phyloP scores from a whole-genome alignment of 2,797 vertebrate species.

The Tapera naevia region DNA sequence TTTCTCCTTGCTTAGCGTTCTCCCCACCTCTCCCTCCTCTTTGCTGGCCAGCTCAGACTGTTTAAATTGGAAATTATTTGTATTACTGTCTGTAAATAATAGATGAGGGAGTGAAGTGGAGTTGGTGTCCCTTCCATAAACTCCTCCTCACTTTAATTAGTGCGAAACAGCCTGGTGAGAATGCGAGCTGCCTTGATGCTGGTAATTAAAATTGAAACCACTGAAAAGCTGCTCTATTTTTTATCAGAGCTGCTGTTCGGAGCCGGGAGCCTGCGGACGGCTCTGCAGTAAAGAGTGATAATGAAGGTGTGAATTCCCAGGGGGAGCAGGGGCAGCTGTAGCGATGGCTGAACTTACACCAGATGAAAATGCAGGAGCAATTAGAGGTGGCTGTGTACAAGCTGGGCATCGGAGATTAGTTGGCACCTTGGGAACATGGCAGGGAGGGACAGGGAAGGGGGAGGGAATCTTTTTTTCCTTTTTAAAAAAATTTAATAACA shows the following conservation, averaged over 20 bases:
- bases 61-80: slow-evolving; percentile 98
- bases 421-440: slow-evolving; percentile 87
- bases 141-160: slow-evolving; percentile 95
- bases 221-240: slow-evolving; percentile 91
- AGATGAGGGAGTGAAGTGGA: slow-evolving; percentile 92
- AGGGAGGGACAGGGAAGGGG: slow-evolving; percentile 79
- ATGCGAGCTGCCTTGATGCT: slow-evolving; percentile 88
- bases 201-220: slow-evolving; percentile 98
- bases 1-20: slow-evolving; percentile 54
- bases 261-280: slow-evolving; percentile 89
- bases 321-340: slow-evolving; percentile 89
- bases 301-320: slow-evolving; percentile 96
- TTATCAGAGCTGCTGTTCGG: slow-evolving; percentile 92
- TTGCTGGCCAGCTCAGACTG: slow-evolving; percentile 88
- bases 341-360: slow-evolving; percentile 91
- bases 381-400: slow-evolving; percentile 89
- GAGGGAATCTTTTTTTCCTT: slow-evolving; percentile 74
- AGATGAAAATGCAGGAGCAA: slow-evolving; percentile 92
- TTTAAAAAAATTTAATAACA: slow-evolving; percentile 2
- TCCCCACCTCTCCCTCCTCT: slow-evolving; percentile 69
- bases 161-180: slow-evolving; percentile 89
- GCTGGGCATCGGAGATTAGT: slow-evolving; percentile 89
- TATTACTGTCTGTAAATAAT: slow-evolving; percentile 96
- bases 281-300: slow-evolving; percentile 97
- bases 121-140: slow-evolving; percentile 92